Evolutionary conservation across 2,888 invertebrate species (phyloP).

Genomic region (Mythimna vitellina): DNA sequence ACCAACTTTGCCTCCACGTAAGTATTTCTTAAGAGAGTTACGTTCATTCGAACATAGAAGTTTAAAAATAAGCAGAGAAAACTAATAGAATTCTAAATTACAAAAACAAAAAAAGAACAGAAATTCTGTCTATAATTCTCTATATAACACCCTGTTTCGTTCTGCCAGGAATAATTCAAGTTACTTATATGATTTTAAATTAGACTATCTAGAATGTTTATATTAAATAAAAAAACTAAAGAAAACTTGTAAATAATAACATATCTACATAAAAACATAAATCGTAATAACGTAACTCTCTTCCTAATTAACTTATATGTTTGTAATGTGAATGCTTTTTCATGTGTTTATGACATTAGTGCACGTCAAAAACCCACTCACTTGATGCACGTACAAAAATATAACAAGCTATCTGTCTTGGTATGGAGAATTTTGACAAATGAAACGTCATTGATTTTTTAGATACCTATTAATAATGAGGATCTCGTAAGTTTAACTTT

Average conservation of each 20-base stretch:
- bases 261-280: background rate
- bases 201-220: no score
- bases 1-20: slow-evolving; percentile 91
- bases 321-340: slow-evolving; percentile 9
- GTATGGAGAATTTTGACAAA: slow-evolving; percentile 20
- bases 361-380: slow-evolving; percentile 19
- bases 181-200: no score
- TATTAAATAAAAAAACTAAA: no score
- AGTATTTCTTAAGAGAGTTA: slow-evolving; percentile 65
- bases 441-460: background rate
- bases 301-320: background rate
- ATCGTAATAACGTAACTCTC: background rate
- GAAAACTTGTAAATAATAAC: background rate
- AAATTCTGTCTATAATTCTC: background rate
- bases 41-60: slow-evolving; percentile 5
- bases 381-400: slow-evolving; percentile 1
- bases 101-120: background rate
- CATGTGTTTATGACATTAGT: background rate
- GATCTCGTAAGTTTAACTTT: no score
- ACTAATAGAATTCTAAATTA: background rate
- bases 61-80: background rate
- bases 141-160: background rate
- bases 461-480: no score
- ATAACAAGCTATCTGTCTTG: background rate
- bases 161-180: background rate